phyloP scores from a whole-genome alignment of 2,113 vertebrate species.

The Maccullochella peelii region DNA sequence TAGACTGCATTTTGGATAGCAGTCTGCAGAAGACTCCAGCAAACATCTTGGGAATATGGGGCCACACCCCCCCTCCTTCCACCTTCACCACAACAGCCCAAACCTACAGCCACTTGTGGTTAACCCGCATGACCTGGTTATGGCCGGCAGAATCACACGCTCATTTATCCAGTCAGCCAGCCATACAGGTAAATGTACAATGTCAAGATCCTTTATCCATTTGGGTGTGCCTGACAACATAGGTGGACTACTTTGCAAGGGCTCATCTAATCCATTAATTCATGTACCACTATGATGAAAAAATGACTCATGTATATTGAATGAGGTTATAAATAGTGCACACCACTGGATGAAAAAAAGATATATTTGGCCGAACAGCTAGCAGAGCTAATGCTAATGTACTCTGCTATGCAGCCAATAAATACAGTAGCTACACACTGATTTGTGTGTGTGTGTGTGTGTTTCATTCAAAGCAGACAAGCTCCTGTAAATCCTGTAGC shows the following conservation, averaged over 20 bases:
- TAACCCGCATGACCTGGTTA: conserved; percentile 72
- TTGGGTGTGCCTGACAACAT: conserved; percentile 47
- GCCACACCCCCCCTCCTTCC: conserved; percentile 51
- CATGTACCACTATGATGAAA: conserved; percentile 69
- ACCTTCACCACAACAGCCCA: conserved; percentile 69
- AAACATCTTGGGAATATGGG: conserved; percentile 48
- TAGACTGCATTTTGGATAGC: conserved; percentile 28
- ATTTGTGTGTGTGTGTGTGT: conserved; percentile 25
- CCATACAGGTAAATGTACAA: conserved; percentile 56
- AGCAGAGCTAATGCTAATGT: conserved; percentile 35
- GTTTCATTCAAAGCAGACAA: conserved; percentile 44
- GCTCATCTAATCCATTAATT: conserved; percentile 66
- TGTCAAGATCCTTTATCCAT: conserved; percentile 50
- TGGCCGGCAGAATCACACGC: conserved; percentile 56
- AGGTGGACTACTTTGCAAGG: conserved; percentile 49
- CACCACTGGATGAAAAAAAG: conserved; percentile 53
- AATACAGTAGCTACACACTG: conserved; percentile 33
- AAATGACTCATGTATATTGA: conserved; percentile 77
- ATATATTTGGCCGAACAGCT: conserved; percentile 63
- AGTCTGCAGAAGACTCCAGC: conserved; percentile 54
- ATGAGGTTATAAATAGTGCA: conserved; percentile 82
- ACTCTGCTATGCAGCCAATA: conserved; percentile 28
- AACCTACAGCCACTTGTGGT: conserved; percentile 77
- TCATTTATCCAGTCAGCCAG: conserved; percentile 49
- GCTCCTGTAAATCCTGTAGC: conserved; percentile 46